Evolutionary conservation across 2,113 vertebrate species (phyloP).

Genomic region (Cercocebus atys): DNA sequence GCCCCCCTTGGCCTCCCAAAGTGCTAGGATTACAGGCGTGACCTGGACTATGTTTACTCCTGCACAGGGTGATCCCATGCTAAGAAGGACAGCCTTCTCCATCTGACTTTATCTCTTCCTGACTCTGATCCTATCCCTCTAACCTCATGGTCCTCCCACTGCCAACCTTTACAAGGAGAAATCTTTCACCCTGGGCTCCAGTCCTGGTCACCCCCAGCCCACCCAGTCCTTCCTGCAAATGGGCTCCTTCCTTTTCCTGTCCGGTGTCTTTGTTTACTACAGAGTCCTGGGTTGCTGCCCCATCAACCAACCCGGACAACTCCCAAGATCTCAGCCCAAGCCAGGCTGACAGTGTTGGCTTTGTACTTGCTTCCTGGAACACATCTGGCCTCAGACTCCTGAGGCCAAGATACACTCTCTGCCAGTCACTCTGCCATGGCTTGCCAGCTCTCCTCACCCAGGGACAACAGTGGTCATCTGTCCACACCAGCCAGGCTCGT

Average conservation of each 20-base stretch:
- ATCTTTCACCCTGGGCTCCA: not conserved
- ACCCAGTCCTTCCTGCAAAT: not conserved
- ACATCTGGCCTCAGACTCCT: not conserved
- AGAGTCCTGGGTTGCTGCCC: not conserved
- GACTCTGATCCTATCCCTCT: not conserved
- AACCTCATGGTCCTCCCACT: not conserved
- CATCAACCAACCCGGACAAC: not conserved
- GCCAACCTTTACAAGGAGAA: not conserved
- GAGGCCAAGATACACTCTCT: not conserved
- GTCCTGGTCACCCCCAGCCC: not conserved
- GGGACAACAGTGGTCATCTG: not conserved
- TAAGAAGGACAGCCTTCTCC: not conserved
- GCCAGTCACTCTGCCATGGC: not conserved
- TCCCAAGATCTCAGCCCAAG: not conserved
- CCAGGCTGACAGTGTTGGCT: not conserved
- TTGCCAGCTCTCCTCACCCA: constrained; percentile 5
- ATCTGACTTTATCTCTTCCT: not conserved
- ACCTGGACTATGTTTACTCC: not conserved
- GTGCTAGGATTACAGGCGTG: too few species aligned
- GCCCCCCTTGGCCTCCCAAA: too few species aligned
- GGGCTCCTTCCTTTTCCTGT: not conserved
- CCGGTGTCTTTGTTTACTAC: not conserved
- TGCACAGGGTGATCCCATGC: not conserved
- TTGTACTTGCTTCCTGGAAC: constrained; percentile 43
- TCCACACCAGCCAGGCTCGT: not conserved